Conservation (phyloP, 1,140 invertebrate genomes). For the Tachypleus tridentatus region DNA sequence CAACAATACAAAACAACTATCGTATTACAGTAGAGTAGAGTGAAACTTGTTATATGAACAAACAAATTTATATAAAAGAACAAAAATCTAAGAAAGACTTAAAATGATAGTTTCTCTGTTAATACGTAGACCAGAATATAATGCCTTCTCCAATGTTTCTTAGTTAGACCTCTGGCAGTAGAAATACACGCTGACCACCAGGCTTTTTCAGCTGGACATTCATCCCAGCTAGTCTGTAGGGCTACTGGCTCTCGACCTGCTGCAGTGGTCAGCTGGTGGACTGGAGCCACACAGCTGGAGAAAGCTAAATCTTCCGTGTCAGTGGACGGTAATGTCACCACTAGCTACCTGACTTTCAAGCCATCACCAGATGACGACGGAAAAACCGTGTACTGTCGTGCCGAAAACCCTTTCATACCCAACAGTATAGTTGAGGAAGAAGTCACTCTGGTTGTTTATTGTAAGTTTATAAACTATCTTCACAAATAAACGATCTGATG, state of each 20-base stretch:
- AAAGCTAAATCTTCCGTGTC: constrained; percentile 15
- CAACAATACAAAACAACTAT: too few relatives aligned
- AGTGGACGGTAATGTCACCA: constrained; percentile 21
- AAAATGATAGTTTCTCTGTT: too few relatives aligned
- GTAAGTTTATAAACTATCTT: constrained; percentile 16
- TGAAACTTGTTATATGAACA: too few relatives aligned
- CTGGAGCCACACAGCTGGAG: constrained; percentile 12
- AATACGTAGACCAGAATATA: too few relatives aligned
- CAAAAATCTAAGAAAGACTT: too few relatives aligned
- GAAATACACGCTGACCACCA: constrained; percentile 39
- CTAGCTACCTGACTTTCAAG: constrained; percentile 26
- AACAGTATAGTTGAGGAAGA: constrained; percentile 19
- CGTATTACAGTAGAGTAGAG: too few relatives aligned
- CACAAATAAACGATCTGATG: too few relatives aligned
- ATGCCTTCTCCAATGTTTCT: constrained; percentile 27
- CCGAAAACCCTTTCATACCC: constrained; percentile 52
- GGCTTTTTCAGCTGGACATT: constrained; percentile 10
- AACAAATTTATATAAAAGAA: too few relatives aligned
- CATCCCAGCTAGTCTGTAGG: constrained; percentile 20
- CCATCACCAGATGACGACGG: constrained; percentile 64
- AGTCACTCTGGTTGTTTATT: constrained; percentile 19
- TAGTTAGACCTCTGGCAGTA: constrained; percentile 70
- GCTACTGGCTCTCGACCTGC: constrained; percentile 24
- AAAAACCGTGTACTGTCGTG: constrained; percentile 62
- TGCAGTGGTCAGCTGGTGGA: constrained; percentile 26